A percentile compares a stretch with the other conserved stretches of the same genome.
Evolutionary conservation across 2,113 vertebrate genomes (phyloP).

Genomic region (Platichthys stellatus): DNA sequence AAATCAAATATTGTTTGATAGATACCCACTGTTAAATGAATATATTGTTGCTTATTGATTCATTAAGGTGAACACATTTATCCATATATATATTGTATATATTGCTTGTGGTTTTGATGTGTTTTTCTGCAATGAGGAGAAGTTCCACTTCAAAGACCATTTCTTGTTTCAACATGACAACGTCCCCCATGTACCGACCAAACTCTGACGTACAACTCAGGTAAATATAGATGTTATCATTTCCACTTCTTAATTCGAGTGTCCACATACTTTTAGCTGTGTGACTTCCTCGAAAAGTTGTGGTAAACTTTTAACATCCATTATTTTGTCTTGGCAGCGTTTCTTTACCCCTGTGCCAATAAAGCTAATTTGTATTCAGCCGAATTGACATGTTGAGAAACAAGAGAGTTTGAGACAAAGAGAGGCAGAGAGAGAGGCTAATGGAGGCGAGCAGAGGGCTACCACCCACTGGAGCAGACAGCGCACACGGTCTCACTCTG

Average conservation of each 20-base stretch:
- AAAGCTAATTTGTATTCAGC: slow-evolving; percentile 29
- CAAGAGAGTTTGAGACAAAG: slow-evolving; percentile 54
- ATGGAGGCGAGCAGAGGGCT: slow-evolving; percentile 61
- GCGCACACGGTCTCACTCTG: slow-evolving; percentile 61
- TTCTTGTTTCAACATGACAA: too few relatives aligned
- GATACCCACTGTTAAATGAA: too few relatives aligned
- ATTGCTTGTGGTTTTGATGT: too few relatives aligned
- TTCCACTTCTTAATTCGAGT: background rate
- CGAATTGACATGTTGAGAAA: slow-evolving; percentile 43
- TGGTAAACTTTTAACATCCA: background rate
- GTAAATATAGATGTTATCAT: too few relatives aligned
- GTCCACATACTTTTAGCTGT: background rate
- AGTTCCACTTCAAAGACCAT: too few relatives aligned
- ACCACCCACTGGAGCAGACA: slow-evolving; percentile 76
- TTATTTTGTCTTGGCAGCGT: slow-evolving; percentile 33
- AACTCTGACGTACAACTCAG: too few relatives aligned
- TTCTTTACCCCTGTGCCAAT: slow-evolving; percentile 19
- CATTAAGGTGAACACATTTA: too few relatives aligned
- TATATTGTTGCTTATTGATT: too few relatives aligned
- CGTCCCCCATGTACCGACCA: too few relatives aligned
- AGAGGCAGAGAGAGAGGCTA: slow-evolving; percentile 45
- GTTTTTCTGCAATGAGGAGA: too few relatives aligned
- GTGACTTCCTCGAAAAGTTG: background rate
- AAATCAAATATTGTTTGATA: too few relatives aligned
- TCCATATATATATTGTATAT: too few relatives aligned